phyloP scores from a whole-genome alignment of 2,797 vertebrate species.

The Cryptoprocta ferox region DNA sequence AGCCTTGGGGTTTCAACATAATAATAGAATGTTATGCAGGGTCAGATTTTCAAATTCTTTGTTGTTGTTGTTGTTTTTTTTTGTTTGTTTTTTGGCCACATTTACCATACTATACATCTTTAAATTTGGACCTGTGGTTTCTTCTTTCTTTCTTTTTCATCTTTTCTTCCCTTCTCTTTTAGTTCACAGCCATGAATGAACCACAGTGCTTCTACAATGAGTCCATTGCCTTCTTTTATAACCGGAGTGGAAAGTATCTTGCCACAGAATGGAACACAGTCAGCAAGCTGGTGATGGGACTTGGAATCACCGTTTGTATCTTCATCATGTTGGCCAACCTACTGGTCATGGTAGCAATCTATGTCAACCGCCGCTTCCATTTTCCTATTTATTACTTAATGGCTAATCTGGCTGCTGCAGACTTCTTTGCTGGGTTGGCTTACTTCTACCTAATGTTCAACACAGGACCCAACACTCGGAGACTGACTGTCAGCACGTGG shows the following conservation, averaged over 20 bases:
- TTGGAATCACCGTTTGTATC: conserved; percentile 98
- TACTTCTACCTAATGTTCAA: conserved; percentile 99
- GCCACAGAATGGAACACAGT: conserved; percentile 97
- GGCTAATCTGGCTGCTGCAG: conserved; percentile 98
- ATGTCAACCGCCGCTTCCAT: conserved; percentile 99
- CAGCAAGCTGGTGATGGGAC: conserved; percentile 98
- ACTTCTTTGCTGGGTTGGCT: conserved; percentile 98
- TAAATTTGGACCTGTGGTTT: conserved; percentile 75
- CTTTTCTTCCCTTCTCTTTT: conserved; percentile 59
- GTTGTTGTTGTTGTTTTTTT: background rate
- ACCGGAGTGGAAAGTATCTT: conserved; percentile 95
- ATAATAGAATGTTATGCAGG: conserved; percentile 66
- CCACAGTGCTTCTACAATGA: conserved; percentile 98
- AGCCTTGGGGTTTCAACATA: conserved; percentile 65
- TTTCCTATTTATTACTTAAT: conserved; percentile 99
- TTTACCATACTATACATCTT: conserved; percentile 57
- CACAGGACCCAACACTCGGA: conserved; percentile 97
- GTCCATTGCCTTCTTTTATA: conserved; percentile 99
- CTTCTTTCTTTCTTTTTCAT: conserved; percentile 58
- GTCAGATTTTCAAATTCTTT: conserved; percentile 72
- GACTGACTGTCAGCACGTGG: conserved; percentile 97
- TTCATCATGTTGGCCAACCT: conserved; percentile 99
- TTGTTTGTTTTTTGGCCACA: conserved; percentile 32
- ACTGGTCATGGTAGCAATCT: conserved; percentile 99
- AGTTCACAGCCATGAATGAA: conserved; percentile 90